These are phyloP conservation scores for Todiramphus chloris DNA, from an alignment of 2,113 vertebrate genomes.

Conservation along the genomic window DNA sequence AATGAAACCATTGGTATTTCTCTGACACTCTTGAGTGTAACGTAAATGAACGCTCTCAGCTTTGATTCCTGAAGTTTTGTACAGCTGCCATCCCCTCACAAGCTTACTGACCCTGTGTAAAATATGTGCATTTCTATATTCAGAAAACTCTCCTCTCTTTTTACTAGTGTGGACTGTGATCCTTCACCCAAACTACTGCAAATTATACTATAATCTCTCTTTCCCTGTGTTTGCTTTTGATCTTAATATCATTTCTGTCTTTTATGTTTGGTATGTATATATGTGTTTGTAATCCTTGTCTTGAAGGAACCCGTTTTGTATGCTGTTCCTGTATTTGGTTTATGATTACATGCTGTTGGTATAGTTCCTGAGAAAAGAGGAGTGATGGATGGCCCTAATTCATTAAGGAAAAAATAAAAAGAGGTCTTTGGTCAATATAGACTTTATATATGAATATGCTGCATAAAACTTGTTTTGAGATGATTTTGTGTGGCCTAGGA, in stretches of 20 bases:
- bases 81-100: neutral
- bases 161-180: neutral
- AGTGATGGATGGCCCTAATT: neutral
- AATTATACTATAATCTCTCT: neutral
- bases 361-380: neutral
- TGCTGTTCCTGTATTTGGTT: conserved; percentile 25
- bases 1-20: neutral
- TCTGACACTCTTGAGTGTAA: neutral
- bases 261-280: conserved; percentile 50
- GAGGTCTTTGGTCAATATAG: neutral
- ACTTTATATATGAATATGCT: neutral
- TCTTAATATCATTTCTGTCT: neutral
- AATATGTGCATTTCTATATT: neutral
- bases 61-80: neutral
- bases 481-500: neutral
- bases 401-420: neutral
- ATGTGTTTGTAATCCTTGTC: conserved; percentile 45
- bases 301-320: conserved; percentile 40
- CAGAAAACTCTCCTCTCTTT: neutral
- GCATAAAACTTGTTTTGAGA: neutral
- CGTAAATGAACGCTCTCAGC: neutral
- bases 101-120: neutral
- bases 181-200: conserved; percentile 1
- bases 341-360: conserved; percentile 53
- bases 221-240: neutral